Percentiles rank a stretch among this genome's conserved stretches.
phyloP scores from a whole-genome alignment of 2,113 vertebrate genomes.

The Phyllostomus discolor region DNA sequence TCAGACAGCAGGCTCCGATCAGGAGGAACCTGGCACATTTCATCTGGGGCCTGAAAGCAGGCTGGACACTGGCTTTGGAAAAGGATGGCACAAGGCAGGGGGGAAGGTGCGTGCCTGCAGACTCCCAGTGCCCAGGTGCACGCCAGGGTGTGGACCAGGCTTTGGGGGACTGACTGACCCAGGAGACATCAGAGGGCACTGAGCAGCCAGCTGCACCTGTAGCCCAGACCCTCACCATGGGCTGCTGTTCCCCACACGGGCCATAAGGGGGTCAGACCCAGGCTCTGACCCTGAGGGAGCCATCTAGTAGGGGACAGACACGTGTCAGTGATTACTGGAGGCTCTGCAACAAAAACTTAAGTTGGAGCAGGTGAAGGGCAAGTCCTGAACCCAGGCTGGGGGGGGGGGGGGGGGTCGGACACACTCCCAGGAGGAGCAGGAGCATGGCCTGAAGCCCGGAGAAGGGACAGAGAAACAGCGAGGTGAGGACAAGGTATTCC shows the following conservation, averaged over 20 bases:
- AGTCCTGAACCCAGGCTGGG: background rate
- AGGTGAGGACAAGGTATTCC: background rate
- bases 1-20: background rate
- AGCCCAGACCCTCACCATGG: background rate
- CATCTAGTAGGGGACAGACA: background rate
- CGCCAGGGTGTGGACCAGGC: fast-evolving
- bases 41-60: background rate
- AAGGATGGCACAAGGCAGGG: background rate
- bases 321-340: background rate
- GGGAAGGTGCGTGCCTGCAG: background rate
- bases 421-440: background rate
- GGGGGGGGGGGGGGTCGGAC: too few relatives aligned
- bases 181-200: background rate
- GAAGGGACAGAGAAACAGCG: background rate
- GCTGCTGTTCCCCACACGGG: background rate
- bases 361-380: background rate
- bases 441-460: background rate
- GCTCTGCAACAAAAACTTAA: too few relatives aligned
- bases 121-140: background rate
- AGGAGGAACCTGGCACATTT: background rate
- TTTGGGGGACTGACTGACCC: background rate
- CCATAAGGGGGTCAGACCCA: background rate
- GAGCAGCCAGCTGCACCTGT: fast-evolving
- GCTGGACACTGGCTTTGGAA: background rate
- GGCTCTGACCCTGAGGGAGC: background rate